Evolutionary conservation across 1,140 invertebrate genomes (phyloP).

Genomic region (Lasaia peninsularis): DNA sequence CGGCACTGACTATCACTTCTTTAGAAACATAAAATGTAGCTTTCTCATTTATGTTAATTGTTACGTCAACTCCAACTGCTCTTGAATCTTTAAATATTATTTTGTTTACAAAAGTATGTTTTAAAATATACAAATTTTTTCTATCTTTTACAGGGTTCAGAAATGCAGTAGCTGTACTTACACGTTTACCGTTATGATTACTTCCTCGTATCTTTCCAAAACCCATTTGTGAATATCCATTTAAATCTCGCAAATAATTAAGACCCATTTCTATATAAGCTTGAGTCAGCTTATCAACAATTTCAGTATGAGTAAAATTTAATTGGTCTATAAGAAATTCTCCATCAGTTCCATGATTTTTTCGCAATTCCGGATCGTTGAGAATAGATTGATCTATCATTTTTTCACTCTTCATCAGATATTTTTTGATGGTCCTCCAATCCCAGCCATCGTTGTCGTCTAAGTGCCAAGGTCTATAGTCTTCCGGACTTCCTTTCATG

Average conservation of each 20-base stretch:
- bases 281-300: slow-evolving; percentile 57
- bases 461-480: slow-evolving; percentile 82
- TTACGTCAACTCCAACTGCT: slow-evolving; percentile 43
- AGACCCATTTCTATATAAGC: slow-evolving; percentile 61
- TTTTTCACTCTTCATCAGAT: slow-evolving; percentile 79
- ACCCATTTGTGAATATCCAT: slow-evolving; percentile 72
- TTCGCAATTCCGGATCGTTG: slow-evolving; percentile 45
- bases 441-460: slow-evolving; percentile 79
- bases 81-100: slow-evolving; percentile 39
- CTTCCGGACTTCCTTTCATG: slow-evolving; percentile 80
- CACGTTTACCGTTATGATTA: slow-evolving; percentile 78
- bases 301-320: slow-evolving; percentile 47
- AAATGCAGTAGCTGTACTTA: slow-evolving; percentile 81
- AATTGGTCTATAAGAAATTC: slow-evolving; percentile 56
- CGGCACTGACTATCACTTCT: slow-evolving; percentile 86
- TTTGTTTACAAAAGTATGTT: slow-evolving; percentile 54
- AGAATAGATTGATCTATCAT: slow-evolving; percentile 45
- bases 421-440: slow-evolving; percentile 83
- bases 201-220: slow-evolving; percentile 68
- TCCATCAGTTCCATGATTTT: slow-evolving; percentile 57
- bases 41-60: slow-evolving; percentile 53
- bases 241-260: slow-evolving; percentile 58
- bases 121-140: slow-evolving; percentile 82
- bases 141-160: slow-evolving; percentile 77
- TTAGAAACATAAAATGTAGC: slow-evolving; percentile 78